A percentile compares a stretch with the other conserved stretches of the same genome.
phyloP scores from a whole-genome alignment of 1,140 invertebrate species.

The Bombus turneri region DNA sequence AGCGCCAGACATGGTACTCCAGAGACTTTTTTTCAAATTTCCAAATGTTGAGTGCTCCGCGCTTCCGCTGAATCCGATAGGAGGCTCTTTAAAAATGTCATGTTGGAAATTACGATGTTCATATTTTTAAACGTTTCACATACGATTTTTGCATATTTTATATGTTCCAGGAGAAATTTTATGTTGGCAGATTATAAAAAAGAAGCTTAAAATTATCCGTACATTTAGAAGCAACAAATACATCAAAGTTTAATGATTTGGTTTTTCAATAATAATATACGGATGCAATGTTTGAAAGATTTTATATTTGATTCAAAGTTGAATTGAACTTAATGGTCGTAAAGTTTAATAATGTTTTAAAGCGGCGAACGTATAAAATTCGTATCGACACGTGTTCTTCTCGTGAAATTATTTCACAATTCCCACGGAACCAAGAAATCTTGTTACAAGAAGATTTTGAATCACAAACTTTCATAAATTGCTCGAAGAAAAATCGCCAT shows the following conservation, averaged over 20 bases:
- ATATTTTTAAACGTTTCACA: background rate
- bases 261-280: too few species aligned
- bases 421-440: background rate
- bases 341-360: too few species aligned
- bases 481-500: conserved; percentile 19
- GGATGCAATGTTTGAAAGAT: too few species aligned
- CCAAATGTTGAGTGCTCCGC: background rate
- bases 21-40: background rate
- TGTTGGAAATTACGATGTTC: background rate
- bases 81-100: background rate
- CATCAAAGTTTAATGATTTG: too few species aligned
- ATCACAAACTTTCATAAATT: conserved; percentile 23
- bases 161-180: background rate
- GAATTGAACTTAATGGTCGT: background rate
- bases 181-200: background rate
- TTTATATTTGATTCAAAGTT: background rate
- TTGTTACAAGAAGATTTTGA: conserved; percentile 6
- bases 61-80: background rate
- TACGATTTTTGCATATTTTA: background rate
- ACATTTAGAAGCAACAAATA: too few species aligned
- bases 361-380: too few species aligned
- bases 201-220: too few species aligned
- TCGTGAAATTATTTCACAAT: background rate
- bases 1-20: background rate
- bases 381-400: background rate